Percentiles rank a stretch among this genome's conserved stretches.
phyloP scores from a whole-genome alignment of 2,888 invertebrate species.

The Micropterix aruncella region DNA sequence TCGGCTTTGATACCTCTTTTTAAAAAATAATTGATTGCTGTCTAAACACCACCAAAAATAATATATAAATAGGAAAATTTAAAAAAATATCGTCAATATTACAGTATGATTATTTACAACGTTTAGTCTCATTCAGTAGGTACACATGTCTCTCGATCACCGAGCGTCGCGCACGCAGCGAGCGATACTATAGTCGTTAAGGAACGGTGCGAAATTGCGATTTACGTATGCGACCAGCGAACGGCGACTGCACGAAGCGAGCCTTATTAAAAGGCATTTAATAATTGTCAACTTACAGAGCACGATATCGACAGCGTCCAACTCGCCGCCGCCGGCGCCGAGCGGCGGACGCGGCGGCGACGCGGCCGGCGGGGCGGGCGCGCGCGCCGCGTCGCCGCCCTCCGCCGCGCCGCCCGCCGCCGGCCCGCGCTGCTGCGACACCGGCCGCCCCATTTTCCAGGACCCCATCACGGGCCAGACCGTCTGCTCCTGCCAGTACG shows the following conservation, averaged over 20 bases:
- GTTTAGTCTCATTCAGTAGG: no score
- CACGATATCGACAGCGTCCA: slow-evolving; percentile 58
- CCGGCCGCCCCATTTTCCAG: slow-evolving; percentile 80
- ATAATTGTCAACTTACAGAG: slow-evolving; percentile 43
- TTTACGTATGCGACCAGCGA: slow-evolving; percentile 18
- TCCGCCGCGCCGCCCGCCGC: slow-evolving; percentile 37
- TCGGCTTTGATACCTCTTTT: no score
- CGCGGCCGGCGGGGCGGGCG: slow-evolving; percentile 36
- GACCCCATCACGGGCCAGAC: slow-evolving; percentile 82
- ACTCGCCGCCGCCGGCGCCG: slow-evolving; percentile 51
- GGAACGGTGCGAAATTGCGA: slow-evolving; percentile 2
- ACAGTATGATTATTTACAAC: no score
- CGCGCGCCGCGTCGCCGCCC: slow-evolving; percentile 36
- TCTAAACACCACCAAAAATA: no score
- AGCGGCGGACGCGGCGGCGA: slow-evolving; percentile 38
- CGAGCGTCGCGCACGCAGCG: slow-evolving; percentile 19
- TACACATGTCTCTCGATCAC: slow-evolving; percentile 18
- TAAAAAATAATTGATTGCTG: no score
- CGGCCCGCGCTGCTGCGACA: slow-evolving; percentile 73
- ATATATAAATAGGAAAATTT: no score
- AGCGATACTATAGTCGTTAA: slow-evolving; percentile 5
- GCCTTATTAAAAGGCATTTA: slow-evolving; percentile 38
- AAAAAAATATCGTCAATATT: no score
- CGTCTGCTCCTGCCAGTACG: slow-evolving; percentile 83
- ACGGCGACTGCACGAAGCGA: no score